phyloP scores from a whole-genome alignment of 2,113 vertebrate genomes.

The Tenrec ecaudatus region DNA sequence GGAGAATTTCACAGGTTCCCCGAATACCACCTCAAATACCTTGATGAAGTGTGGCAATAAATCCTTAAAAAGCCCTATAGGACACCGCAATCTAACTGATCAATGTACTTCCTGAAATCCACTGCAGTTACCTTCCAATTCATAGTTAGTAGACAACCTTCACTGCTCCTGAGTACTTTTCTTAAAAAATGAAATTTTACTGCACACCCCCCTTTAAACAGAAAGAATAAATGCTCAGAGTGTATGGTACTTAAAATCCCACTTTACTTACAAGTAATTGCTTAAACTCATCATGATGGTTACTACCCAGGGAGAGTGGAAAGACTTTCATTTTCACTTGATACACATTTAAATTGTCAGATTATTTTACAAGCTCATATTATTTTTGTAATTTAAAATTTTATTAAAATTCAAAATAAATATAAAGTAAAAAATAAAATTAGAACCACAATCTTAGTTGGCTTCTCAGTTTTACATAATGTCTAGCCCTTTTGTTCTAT shows the following conservation, averaged over 20 bases:
- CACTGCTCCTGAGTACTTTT: slow-evolving; percentile 42
- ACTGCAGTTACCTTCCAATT: slow-evolving; percentile 66
- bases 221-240: slow-evolving; percentile 66
- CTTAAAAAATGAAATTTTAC: slow-evolving; percentile 67
- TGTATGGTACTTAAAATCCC: slow-evolving; percentile 58
- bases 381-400: slow-evolving; percentile 67
- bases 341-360: slow-evolving; percentile 54
- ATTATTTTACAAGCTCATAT: slow-evolving; percentile 66
- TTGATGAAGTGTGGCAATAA: slow-evolving; percentile 84
- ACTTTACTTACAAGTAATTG: slow-evolving; percentile 71
- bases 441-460: slow-evolving; percentile 53
- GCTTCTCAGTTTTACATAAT: slow-evolving; percentile 56
- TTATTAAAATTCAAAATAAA: slow-evolving; percentile 74
- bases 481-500: slow-evolving; percentile 44
- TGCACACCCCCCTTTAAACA: slow-evolving; percentile 46
- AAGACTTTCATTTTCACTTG: slow-evolving; percentile 57
- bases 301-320: slow-evolving; percentile 18
- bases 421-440: slow-evolving; percentile 69
- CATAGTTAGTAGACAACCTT: slow-evolving; percentile 54
- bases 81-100: slow-evolving; percentile 82
- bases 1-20: slow-evolving; percentile 80
- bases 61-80: slow-evolving; percentile 85
- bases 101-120: slow-evolving; percentile 77
- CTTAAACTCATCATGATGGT: slow-evolving; percentile 55
- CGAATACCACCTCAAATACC: slow-evolving; percentile 82